Percentiles rank a stretch among this genome's conserved stretches.
These are phyloP conservation scores for Acronicta psi DNA, from an alignment of 2,888 invertebrate genomes.

Conservation along the genomic window DNA sequence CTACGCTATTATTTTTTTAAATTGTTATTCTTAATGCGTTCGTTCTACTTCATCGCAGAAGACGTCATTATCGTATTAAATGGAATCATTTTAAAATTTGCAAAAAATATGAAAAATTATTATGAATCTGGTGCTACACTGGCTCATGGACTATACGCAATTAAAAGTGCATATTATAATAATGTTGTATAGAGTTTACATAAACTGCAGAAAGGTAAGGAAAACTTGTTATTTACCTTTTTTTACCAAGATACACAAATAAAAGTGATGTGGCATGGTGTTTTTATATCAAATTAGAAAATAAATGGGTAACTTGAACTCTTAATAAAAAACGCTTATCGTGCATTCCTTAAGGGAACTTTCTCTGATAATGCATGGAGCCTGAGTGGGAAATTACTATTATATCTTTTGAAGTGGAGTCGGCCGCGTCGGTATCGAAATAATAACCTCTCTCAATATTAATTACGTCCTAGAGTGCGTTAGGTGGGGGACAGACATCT, in stretches of 20 bases:
- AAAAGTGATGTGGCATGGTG: constrained; percentile 34
- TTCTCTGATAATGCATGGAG: constrained; percentile 81
- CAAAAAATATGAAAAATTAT: not conserved
- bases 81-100: constrained; percentile 11
- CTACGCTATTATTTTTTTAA: constrained; percentile 61
- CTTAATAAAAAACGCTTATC: constrained; percentile 58
- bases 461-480: constrained; percentile 82
- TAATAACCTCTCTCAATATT: constrained; percentile 85
- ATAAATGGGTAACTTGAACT: constrained; percentile 53
- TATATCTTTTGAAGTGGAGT: constrained; percentile 68
- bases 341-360: constrained; percentile 74
- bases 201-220: constrained; percentile 1
- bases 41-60: constrained; percentile 36
- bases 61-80: constrained; percentile 13
- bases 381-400: constrained; percentile 69
- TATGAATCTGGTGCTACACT: constrained; percentile 6
- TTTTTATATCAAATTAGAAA: constrained; percentile 53
- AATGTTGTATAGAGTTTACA: constrained; percentile 9
- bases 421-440: constrained; percentile 71
- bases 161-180: constrained; percentile 7
- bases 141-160: constrained; percentile 4
- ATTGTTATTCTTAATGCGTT: constrained; percentile 44
- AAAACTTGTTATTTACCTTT: constrained; percentile 1
- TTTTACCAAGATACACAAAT: constrained; percentile 25
- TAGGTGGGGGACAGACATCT: constrained; percentile 71